phyloP scores from a whole-genome alignment of 2,888 invertebrate genomes.

The Aradus depressus region DNA sequence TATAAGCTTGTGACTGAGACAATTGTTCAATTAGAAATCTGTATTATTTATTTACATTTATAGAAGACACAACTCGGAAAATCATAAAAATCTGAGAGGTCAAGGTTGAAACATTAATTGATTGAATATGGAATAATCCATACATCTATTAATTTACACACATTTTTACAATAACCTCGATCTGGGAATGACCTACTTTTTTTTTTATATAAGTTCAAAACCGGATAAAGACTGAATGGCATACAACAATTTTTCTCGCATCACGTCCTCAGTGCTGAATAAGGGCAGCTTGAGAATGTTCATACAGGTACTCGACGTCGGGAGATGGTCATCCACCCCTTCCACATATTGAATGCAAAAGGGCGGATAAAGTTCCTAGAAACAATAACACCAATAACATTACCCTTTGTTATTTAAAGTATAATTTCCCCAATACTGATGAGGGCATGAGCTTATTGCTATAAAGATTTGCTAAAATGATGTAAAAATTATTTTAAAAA shows the following conservation, averaged over 20 bases:
- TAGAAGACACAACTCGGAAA: too few species aligned
- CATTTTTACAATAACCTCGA: too few species aligned
- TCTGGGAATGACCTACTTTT: too few species aligned
- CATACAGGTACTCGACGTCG: constrained; percentile 96
- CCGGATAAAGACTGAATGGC: constrained; percentile 93
- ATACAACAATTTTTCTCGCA: constrained; percentile 75
- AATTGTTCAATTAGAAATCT: too few species aligned
- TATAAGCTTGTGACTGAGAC: too few species aligned
- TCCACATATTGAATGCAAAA: constrained; percentile 87
- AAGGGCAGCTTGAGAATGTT: constrained; percentile 93
- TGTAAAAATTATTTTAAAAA: background rate
- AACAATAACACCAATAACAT: constrained; percentile 21
- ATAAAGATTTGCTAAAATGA: background rate
- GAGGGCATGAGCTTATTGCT: too few species aligned
- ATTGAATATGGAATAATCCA: too few species aligned
- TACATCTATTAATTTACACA: too few species aligned
- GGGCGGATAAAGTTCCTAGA: constrained; percentile 83
- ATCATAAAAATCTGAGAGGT: too few species aligned
- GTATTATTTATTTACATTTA: too few species aligned
- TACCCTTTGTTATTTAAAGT: too few species aligned
- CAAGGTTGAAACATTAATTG: too few species aligned
- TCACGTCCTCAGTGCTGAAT: constrained; percentile 61
- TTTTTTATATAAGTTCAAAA: constrained; percentile 89
- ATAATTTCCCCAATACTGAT: background rate
- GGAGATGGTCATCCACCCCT: constrained; percentile 79